Evolutionary conservation across 2,797 vertebrate species (phyloP).

Genomic region (Falco rusticolus): DNA sequence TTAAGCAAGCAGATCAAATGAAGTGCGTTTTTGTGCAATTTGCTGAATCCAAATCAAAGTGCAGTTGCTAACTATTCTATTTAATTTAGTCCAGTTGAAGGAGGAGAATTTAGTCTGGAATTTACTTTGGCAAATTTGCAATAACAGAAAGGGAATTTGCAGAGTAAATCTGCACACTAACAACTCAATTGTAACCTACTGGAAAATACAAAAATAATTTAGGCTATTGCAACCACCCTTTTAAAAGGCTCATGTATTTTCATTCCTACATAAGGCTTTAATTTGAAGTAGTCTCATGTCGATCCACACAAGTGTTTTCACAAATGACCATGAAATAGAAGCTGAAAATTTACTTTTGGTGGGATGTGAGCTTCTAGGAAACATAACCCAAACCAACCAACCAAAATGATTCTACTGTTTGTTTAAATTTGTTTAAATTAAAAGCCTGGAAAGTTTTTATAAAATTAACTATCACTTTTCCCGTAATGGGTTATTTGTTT

Average conservation of each 20-base stretch:
- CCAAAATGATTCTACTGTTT: background rate
- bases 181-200: background rate
- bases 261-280: background rate
- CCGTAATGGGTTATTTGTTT: background rate
- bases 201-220: background rate
- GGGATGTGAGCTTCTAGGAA: background rate
- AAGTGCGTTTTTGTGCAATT: background rate
- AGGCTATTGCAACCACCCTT: background rate
- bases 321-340: background rate
- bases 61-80: background rate
- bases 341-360: background rate
- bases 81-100: background rate
- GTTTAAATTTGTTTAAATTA: background rate
- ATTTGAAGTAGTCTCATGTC: background rate
- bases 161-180: background rate
- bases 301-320: background rate
- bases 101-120: background rate
- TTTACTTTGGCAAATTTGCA: background rate
- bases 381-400: background rate
- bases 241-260: background rate
- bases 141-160: background rate
- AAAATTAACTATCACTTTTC: background rate
- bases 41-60: background rate
- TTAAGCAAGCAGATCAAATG: background rate
- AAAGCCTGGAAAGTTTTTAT: background rate